phyloP scores from a whole-genome alignment of 2,113 vertebrate genomes.

The Azemiops feae region DNA sequence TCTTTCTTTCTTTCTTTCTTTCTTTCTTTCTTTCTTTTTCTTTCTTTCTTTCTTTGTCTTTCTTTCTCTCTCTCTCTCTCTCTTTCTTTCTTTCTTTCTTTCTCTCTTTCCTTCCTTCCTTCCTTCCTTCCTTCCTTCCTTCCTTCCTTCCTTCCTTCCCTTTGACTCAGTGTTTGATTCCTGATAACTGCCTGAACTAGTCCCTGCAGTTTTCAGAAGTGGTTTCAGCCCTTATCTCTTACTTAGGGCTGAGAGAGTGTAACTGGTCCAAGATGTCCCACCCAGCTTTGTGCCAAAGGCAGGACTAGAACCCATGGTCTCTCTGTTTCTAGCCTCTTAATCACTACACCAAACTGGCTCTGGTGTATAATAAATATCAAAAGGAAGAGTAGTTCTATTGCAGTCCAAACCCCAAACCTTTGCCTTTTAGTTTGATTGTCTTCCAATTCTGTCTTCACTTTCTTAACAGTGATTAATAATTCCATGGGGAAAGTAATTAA shows the following conservation, averaged over 20 bases:
- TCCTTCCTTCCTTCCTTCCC: too few relatives aligned
- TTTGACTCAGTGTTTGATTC: too few relatives aligned
- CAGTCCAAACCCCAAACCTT: background rate
- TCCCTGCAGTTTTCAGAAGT: background rate
- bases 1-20: too few relatives aligned
- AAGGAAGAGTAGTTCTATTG: background rate
- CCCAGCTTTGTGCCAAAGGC: background rate
- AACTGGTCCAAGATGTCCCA: background rate
- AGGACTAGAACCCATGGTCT: background rate
- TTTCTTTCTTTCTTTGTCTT: too few relatives aligned
- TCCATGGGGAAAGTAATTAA: background rate
- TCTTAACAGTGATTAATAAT: conserved; percentile 3
- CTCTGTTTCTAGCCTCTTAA: background rate
- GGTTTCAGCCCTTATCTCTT: background rate
- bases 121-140: too few relatives aligned
- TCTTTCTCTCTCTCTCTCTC: too few relatives aligned
- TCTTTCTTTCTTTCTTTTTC: too few relatives aligned
- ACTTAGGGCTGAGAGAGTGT: background rate
- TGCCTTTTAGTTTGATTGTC: background rate
- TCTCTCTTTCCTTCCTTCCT: rapidly evolving
- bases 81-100: too few relatives aligned
- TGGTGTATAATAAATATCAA: background rate
- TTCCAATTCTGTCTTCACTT: background rate
- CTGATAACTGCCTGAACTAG: background rate
- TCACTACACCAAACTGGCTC: background rate